Conservation (phyloP, 1,140 invertebrate species). For the Bilobella aurantiaca region DNA sequence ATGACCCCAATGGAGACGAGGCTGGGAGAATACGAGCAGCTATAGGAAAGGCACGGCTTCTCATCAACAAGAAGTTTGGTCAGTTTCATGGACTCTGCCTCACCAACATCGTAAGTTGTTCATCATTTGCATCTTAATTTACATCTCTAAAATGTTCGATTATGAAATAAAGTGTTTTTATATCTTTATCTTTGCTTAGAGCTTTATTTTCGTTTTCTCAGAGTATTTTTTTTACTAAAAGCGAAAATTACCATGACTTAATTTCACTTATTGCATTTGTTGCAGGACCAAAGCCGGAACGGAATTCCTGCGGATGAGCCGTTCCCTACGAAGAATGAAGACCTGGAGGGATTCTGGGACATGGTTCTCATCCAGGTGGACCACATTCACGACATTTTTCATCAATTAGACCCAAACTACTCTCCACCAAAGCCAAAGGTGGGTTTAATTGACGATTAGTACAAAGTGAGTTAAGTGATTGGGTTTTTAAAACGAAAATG, state of each 20-base stretch:
- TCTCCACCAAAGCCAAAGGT: background rate
- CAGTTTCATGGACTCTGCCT: slow-evolving; percentile 81
- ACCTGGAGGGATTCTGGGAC: slow-evolving; percentile 92
- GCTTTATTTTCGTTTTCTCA: no score
- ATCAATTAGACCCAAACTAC: slow-evolving; percentile 52
- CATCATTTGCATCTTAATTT: no score
- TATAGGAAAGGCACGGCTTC: slow-evolving; percentile 76
- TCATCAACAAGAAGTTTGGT: slow-evolving; percentile 84
- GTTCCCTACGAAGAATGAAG: slow-evolving; percentile 75
- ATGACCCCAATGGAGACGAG: slow-evolving; percentile 58
- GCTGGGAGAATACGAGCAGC: slow-evolving; percentile 73
- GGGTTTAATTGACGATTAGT: background rate
- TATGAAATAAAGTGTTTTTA: slow-evolving; percentile 36
- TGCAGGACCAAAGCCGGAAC: slow-evolving; percentile 50
- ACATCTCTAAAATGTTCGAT: no score
- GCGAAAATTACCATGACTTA: no score
- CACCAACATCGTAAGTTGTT: slow-evolving; percentile 70
- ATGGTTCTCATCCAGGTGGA: slow-evolving; percentile 85
- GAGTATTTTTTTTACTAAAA: no score
- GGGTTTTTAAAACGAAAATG: background rate
- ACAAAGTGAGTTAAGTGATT: no score
- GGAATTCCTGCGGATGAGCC: slow-evolving; percentile 49
- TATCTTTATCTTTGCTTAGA: background rate
- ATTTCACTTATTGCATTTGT: slow-evolving; percentile 15
- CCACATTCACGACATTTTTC: slow-evolving; percentile 65